These are phyloP conservation scores for Halocynthia aurantium DNA, from an alignment of 23 tunicate species.

Conservation along the genomic window DNA sequence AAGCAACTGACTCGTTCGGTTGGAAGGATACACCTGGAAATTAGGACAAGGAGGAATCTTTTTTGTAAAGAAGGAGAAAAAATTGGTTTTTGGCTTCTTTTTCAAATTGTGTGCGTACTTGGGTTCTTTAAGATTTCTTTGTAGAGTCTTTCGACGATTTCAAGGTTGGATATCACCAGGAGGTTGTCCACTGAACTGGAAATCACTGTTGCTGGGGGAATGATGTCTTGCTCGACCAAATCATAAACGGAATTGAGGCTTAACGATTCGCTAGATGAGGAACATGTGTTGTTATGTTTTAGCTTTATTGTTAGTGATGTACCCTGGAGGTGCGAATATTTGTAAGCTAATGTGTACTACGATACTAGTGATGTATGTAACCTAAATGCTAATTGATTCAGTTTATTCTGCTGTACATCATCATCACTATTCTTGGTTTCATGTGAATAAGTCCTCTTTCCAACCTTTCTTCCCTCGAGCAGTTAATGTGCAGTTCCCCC, in stretches of 20 bases:
- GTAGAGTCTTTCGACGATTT: constrained; percentile 46
- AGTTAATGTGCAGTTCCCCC: no score
- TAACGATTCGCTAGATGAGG: constrained; percentile 14
- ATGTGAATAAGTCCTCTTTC: no score
- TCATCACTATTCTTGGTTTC: no score
- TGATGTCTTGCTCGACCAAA: constrained; percentile 28
- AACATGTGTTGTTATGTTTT: background rate
- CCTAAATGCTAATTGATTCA: no score
- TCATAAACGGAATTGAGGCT: constrained; percentile 25
- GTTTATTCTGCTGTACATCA: no score
- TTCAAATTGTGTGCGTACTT: constrained; percentile 12
- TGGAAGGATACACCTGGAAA: constrained; percentile 12
- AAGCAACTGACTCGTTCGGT: background rate
- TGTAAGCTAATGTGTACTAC: background rate
- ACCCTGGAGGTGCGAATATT: background rate
- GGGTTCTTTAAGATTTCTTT: constrained; percentile 58
- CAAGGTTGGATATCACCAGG: constrained; percentile 38
- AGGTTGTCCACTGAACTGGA: constrained; percentile 33
- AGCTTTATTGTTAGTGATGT: background rate
- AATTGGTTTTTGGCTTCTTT: background rate
- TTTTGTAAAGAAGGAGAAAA: constrained; percentile 4
- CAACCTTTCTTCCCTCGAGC: no score
- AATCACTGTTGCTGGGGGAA: constrained; percentile 39
- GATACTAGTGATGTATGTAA: background rate
- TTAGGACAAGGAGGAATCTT: background rate